Percentiles rank a stretch among this genome's conserved stretches.
phyloP scores from a whole-genome alignment of 2,797 vertebrate species.

The Australoheros facetus region DNA sequence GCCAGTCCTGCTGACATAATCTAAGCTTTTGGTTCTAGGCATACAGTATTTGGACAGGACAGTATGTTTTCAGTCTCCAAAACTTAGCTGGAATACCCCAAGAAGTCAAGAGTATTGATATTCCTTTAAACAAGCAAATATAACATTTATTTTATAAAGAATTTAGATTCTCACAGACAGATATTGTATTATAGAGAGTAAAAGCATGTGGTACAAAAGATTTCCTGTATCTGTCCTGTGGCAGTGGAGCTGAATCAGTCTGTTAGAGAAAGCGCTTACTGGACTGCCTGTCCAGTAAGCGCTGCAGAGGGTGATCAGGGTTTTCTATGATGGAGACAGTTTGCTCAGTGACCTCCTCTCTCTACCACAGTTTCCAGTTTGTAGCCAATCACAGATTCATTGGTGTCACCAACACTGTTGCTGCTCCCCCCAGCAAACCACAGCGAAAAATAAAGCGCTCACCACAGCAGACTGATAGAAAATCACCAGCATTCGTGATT shows the following conservation, averaged over 20 bases:
- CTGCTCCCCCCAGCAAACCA: not conserved
- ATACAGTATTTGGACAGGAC: not conserved
- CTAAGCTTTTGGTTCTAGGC: not conserved
- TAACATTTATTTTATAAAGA: not conserved
- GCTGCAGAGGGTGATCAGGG: not conserved
- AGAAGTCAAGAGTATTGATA: not conserved
- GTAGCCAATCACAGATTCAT: not conserved
- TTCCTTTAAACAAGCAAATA: not conserved
- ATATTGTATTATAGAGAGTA: not conserved
- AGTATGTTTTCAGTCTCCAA: not conserved
- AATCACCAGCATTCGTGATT: not conserved
- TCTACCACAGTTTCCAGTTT: not conserved
- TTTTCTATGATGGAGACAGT: not conserved
- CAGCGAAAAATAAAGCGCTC: not conserved
- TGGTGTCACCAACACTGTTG: not conserved
- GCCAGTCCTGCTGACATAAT: not conserved
- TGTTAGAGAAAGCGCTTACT: fast-evolving
- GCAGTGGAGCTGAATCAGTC: not conserved
- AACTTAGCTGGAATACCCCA: not conserved
- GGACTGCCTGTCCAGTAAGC: not conserved
- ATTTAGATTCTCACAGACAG: not conserved
- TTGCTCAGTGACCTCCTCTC: not conserved
- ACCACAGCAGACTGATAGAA: not conserved
- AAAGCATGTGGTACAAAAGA: not conserved
- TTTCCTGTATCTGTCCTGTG: not conserved